Conservation (phyloP, 2,888 invertebrate genomes). For the Andrena minutula region DNA sequence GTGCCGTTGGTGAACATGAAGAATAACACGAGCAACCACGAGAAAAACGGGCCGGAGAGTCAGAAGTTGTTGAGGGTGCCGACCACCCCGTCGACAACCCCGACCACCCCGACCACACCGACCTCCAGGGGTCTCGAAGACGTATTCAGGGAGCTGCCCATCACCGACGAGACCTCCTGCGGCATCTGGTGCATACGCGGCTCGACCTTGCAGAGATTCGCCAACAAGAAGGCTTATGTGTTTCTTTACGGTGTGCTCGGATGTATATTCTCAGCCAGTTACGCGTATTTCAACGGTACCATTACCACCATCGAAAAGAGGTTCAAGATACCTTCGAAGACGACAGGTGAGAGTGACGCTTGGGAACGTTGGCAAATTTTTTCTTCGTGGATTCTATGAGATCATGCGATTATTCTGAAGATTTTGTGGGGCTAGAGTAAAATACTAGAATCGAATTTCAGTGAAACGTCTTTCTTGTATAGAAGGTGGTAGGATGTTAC, state of each 20-base stretch:
- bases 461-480: no score
- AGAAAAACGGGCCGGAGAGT: conserved; percentile 81
- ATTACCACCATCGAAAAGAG: conserved; percentile 91
- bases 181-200: conserved; percentile 88
- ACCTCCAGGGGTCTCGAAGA: conserved; percentile 83
- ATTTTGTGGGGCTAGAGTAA: no score
- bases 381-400: no score
- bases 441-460: no score
- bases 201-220: conserved; percentile 87
- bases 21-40: conserved; percentile 74
- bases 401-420: no score
- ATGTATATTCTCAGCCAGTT: conserved; percentile 89
- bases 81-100: conserved; percentile 70
- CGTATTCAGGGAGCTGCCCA: conserved; percentile 85
- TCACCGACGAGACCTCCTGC: conserved; percentile 88
- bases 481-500: no score
- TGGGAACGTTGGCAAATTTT: not conserved
- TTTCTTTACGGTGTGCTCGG: conserved; percentile 89
- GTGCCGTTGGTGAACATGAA: conserved; percentile 57
- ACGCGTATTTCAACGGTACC: conserved; percentile 91
- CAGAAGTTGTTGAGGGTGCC: conserved; percentile 78
- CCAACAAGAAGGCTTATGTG: conserved; percentile 87
- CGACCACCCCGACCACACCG: conserved; percentile 74
- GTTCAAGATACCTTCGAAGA: conserved; percentile 90
- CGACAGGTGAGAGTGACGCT: conserved; percentile 86